Conservation (phyloP, 2,888 invertebrate genomes). For the Eristalinus sepulchralis region DNA sequence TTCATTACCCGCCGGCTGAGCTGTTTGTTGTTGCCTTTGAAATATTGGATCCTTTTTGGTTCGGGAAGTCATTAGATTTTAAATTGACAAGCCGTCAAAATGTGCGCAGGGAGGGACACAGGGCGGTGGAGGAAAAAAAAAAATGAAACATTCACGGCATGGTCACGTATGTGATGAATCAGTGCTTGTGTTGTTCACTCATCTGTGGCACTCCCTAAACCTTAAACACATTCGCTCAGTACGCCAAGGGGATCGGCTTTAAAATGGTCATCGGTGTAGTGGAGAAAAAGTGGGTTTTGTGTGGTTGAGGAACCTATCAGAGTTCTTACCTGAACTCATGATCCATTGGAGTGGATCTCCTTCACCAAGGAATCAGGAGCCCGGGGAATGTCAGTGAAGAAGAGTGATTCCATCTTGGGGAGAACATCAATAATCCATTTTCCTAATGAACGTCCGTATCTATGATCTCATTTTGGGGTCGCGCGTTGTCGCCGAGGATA, state of each 20-base stretch:
- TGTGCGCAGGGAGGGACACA: not conserved
- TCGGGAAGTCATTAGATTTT: not conserved
- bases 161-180: not conserved
- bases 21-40: not conserved
- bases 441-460: constrained; percentile 52
- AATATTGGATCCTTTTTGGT: not conserved
- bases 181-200: not conserved
- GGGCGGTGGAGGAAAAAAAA: not conserved
- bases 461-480: constrained; percentile 25
- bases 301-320: not conserved
- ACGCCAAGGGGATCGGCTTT: not conserved
- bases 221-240: not conserved
- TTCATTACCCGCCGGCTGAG: not conserved
- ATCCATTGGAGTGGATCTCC: not conserved
- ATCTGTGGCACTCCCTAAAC: not conserved
- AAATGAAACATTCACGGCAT: not conserved
- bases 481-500: constrained; percentile 1
- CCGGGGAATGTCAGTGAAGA: not conserved
- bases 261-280: not conserved
- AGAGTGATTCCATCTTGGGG: constrained; percentile 8
- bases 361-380: not conserved
- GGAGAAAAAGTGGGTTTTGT: not conserved
- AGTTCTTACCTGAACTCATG: too few relatives aligned
- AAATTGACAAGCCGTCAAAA: not conserved
- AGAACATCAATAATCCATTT: constrained; percentile 62